phyloP scores from a whole-genome alignment of 2,797 vertebrate genomes.

The Esox masquinongy region DNA sequence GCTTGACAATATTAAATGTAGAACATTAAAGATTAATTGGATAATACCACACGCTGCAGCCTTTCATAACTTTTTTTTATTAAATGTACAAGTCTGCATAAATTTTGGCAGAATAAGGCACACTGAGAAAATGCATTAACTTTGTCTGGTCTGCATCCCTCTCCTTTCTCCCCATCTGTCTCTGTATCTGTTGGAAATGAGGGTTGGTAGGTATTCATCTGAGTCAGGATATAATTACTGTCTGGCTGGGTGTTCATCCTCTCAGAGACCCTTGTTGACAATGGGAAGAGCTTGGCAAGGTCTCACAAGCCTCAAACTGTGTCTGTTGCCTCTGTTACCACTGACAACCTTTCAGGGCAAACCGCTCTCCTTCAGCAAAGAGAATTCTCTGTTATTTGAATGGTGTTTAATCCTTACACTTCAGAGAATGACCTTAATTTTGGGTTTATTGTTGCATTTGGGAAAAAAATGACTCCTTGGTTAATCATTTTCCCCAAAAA shows the following conservation, averaged over 20 bases:
- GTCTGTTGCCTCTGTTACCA: slow-evolving; percentile 62
- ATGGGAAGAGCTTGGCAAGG: slow-evolving; percentile 50
- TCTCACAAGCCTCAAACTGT: slow-evolving; percentile 45
- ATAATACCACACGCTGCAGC: background rate
- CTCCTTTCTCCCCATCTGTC: background rate
- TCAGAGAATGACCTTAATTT: slow-evolving; percentile 6
- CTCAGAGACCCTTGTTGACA: slow-evolving; percentile 33
- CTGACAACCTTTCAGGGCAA: slow-evolving; percentile 67
- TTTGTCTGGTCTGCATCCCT: background rate
- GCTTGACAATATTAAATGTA: background rate
- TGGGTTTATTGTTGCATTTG: slow-evolving; percentile 30
- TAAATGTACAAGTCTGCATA: background rate
- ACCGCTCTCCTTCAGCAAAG: slow-evolving; percentile 42
- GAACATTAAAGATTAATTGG: background rate
- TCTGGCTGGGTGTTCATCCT: slow-evolving; percentile 16
- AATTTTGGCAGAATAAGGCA: background rate
- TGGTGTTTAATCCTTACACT: slow-evolving; percentile 32
- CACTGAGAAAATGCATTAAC: background rate
- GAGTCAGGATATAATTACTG: slow-evolving; percentile 19
- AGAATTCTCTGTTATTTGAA: slow-evolving; percentile 27
- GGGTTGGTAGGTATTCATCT: slow-evolving; percentile 17
- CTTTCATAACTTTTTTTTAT: background rate
- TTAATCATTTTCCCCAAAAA: background rate
- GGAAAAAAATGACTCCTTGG: background rate
- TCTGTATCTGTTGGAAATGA: background rate